Base-by-base conservation (phyloP, 2,797 vertebrate species). In the Pelobates cultripes region DNA sequence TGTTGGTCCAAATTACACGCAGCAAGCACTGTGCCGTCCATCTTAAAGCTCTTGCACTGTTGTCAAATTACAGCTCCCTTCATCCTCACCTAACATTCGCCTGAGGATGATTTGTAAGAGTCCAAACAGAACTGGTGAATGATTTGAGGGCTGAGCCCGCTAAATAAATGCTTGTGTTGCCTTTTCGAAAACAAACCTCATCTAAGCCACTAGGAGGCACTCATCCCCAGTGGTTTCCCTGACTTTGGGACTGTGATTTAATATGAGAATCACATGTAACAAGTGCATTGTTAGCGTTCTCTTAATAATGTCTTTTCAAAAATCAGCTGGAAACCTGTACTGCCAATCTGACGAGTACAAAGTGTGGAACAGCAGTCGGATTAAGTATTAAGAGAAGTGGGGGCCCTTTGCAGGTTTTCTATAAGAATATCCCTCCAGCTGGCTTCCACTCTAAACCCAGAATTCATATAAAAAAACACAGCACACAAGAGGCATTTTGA, bases 401-500 rank as follows among this genome's bases (percentile, higher is more conserved):
- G 44, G 7, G 7, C 6, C 43, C 10, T 70, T 70, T 4, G 43
- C 64, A 28, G 45, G 44, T 44, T 12, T 45, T 61, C 13, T 8
- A 15, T 61, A 51, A 51, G 43, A 43, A 57, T 14, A 57, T 57
- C 55, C 55, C 55, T 15, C 55, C 55, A 12, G 55, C 55, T 12
- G 55, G 13, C 13, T 75, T 51, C 47, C 60, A 70, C 44, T 43
- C 15, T 40, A 4, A 17, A 42, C 17, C 53, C 61, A 14, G 51
- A 69, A 45, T 4, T 1, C 13, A 57, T 4, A 57, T 4, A 57
- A 12, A 15, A 14, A 57, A 2, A 14, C 12, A 3, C 17, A 8
- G 15, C 2, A 8, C 40, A 73, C 70, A 40, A 73, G 17, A 55
- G 71, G 41, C 17, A 51, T 47, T 51, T 28, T 64, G 73, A 81